Conservation (phyloP, 2,113 vertebrate species). For the Hippoglossus stenolepis region DNA sequence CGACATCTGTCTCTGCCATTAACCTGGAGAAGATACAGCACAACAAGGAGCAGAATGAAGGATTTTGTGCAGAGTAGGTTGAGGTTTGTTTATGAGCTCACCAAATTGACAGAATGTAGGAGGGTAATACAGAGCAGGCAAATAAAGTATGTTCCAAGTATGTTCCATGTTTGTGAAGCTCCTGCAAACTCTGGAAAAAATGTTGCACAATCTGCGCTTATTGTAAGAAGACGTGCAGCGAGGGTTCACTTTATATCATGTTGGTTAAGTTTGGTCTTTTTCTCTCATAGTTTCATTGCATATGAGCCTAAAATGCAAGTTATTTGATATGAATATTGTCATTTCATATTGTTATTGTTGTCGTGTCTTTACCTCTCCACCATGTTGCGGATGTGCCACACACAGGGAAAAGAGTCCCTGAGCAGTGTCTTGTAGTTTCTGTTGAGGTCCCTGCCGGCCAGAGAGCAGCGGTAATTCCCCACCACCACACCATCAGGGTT, state of each 20-base stretch:
- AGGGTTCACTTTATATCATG: no score
- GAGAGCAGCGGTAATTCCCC: constrained; percentile 93
- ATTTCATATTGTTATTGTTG: not conserved
- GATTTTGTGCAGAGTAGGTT: not conserved
- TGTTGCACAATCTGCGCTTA: no score
- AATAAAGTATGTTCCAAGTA: not conserved
- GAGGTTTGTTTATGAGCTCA: not conserved
- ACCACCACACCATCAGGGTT: constrained; percentile 95
- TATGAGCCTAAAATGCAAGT: no score
- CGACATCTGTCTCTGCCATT: constrained; percentile 85
- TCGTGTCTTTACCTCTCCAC: constrained; percentile 85
- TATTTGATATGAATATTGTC: no score
- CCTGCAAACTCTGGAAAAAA: no score
- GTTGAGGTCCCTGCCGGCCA: constrained; percentile 91
- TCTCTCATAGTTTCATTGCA: no score
- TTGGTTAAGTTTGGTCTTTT: no score
- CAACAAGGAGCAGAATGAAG: not conserved
- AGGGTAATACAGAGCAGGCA: not conserved
- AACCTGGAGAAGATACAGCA: constrained; percentile 71
- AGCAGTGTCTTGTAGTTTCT: constrained; percentile 85
- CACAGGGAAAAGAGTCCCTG: constrained; percentile 85
- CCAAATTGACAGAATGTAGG: not conserved
- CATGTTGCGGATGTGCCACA: constrained; percentile 91
- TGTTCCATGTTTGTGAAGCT: not conserved
- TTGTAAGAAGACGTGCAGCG: no score